These are phyloP conservation scores for Apodemia zela DNA, from an alignment of 2,888 invertebrate genomes.

Conservation along the genomic window DNA sequence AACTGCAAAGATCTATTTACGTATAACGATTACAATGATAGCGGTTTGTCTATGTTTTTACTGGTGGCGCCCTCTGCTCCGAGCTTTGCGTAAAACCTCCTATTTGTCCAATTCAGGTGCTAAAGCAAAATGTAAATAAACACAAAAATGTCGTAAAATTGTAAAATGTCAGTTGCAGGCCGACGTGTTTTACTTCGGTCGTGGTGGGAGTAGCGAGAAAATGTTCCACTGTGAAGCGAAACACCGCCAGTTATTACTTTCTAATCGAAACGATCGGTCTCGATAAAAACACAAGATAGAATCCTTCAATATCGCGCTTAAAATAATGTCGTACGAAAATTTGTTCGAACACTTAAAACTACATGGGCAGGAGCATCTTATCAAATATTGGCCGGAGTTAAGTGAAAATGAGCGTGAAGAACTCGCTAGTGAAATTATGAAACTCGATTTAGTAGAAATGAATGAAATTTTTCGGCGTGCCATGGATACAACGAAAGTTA, in stretches of 20 bases:
- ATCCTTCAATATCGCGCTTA: background rate
- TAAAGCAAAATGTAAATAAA: slow-evolving; percentile 39
- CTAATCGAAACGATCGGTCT: slow-evolving; percentile 62
- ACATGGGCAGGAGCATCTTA: slow-evolving; percentile 89
- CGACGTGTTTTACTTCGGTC: slow-evolving; percentile 56
- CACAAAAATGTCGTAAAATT: slow-evolving; percentile 29
- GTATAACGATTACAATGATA: too few relatives aligned
- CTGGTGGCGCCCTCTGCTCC: too few relatives aligned
- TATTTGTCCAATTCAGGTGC: slow-evolving; percentile 16
- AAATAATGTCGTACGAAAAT: slow-evolving; percentile 75
- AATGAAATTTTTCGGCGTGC: slow-evolving; percentile 84
- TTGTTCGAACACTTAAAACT: slow-evolving; percentile 74
- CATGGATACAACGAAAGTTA: slow-evolving; percentile 79
- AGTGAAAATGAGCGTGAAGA: slow-evolving; percentile 80
- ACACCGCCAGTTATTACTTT: slow-evolving; percentile 64
- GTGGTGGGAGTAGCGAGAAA: slow-evolving; percentile 71
- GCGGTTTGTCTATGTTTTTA: too few relatives aligned
- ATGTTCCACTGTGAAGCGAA: slow-evolving; percentile 48
- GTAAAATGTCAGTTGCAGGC: slow-evolving; percentile 41
- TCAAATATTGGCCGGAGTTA: slow-evolving; percentile 90
- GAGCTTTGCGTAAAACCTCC: too few relatives aligned
- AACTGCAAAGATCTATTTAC: too few relatives aligned
- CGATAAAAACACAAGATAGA: slow-evolving; percentile 33
- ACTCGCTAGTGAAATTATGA: slow-evolving; percentile 82
- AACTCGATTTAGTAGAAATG: slow-evolving; percentile 87